Base-by-base conservation (phyloP, 1,140 invertebrate species). In the Amphibalanus amphitrite region DNA sequence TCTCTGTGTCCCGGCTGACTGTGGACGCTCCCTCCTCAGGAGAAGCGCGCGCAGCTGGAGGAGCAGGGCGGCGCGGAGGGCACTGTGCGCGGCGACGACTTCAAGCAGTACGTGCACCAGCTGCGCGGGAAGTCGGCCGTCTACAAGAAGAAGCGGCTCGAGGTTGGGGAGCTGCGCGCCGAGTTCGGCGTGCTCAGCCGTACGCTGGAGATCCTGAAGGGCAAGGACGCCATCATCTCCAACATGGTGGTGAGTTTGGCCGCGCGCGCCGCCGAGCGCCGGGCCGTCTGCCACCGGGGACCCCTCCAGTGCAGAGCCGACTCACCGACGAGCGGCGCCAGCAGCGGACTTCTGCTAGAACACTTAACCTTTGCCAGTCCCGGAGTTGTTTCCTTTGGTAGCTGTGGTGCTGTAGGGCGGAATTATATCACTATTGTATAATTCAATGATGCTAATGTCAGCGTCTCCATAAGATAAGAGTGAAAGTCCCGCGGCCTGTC, bases 71-170 rank as follows among this genome's bases (percentile, higher is more conserved):
- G 85, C 17, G 84, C 84, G 8, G 82, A 87, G 29, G 82, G 88
- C 47, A 59, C 47, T 25, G 82, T 90, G 0, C 86, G 86, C 76
- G 90, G 89, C 28, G 90, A 93, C 71, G 90, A 92, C 79, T 86
- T 92, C 75, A 92, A 92, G 79, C 84, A 86, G 73, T 93, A 92
- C 79, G 88, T 93, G 0, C 88, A 86, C 77, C 86, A 88, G 75
- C 78, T 93, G 29, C 83, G 90, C 70, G 86, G 86, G 64, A 91
- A 90, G 77, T 90, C 89, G 76, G 87, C 86, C 4, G 81, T 88
- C 0, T 93, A 93, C 77, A 93, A 92, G 79, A 84, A 88, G 75
- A 88, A 89, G 76, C 82, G 87, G 77, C 84, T 88, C 13, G 87
- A 90, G 79, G 79, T 92, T 67, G 84, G 87, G 59, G 86, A 88